Evolutionary conservation across 2,888 invertebrate genomes (phyloP), one percentile per base, ranked within the genome.

Genomic region (Platycheirus albimanus): DNA sequence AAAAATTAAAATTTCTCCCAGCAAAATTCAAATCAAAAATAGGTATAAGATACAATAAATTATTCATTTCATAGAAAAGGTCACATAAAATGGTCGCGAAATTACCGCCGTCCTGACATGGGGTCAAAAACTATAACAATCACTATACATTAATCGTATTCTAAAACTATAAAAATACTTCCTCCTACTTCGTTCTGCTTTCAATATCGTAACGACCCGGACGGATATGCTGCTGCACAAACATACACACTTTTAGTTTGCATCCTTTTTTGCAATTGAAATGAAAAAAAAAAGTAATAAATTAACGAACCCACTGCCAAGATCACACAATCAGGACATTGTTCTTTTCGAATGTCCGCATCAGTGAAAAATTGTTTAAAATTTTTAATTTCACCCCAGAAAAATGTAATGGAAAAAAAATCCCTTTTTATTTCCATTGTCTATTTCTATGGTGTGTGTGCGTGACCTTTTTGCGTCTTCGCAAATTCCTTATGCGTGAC

Each of bases 391-490:
- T 78, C 78, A 72, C 69, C 72, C 64, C 56, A 41, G 19, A 24
- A 52, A 24, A 24, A 45, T 24, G 63, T 6, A 49, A 17, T n/a
- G n/a, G n/a, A n/a, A n/a, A n/a, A n/a, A n/a, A n/a, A n/a, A n/a
- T 38, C 30, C 13, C 51, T 24, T 41, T 41, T 52, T 8, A 33
- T 63, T 43, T 56, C 64, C 17, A 71, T 77, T 81, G 64, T 70
- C n/a, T 20, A 13, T 36, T 10, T n/a, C n/a, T n/a, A n/a, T n/a
- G n/a, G n/a, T n/a, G n/a, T 36, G 36, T 77, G 63, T 64, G 64
- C 71, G 78, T 83, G 83, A 78, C 83, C 83, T 83, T 83, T 78
- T 64, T 83, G 63, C 84, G 66, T 79, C 84, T 84, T 78, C 79
- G 79, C 30, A 33, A 74, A 54, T 79, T 84, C 70, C 84, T 84